Evolutionary conservation across 2,888 invertebrate genomes (phyloP).

Genomic region (Apoderus coryli): DNA sequence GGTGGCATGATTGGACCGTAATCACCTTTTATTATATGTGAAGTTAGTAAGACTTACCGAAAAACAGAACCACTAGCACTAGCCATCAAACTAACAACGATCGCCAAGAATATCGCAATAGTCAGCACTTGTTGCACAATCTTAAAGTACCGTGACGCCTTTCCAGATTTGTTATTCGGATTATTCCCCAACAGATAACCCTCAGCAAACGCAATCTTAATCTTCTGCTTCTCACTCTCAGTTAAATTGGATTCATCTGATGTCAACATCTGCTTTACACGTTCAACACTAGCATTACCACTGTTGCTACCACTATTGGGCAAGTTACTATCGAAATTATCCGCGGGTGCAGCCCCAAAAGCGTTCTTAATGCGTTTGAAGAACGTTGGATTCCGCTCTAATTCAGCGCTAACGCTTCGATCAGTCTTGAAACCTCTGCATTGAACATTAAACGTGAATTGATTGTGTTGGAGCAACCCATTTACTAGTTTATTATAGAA

Average conservation of each 20-base stretch:
- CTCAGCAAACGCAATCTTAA: constrained; percentile 84
- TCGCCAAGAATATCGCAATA: constrained; percentile 57
- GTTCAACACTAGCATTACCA: constrained; percentile 29
- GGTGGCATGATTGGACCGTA: too few species aligned
- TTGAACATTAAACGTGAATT: constrained; percentile 36
- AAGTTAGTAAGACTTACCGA: too few species aligned
- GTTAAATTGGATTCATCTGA: constrained; percentile 34
- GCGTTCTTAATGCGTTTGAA: constrained; percentile 49
- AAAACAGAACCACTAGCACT: constrained; percentile 60
- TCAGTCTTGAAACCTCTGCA: constrained; percentile 70
- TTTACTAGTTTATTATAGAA: constrained; percentile 26
- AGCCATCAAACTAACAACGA: constrained; percentile 59
- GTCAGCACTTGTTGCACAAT: constrained; percentile 61
- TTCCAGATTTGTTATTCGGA: constrained; percentile 32
- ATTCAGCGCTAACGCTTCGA: constrained; percentile 52
- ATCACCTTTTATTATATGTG: too few species aligned
- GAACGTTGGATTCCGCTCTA: constrained; percentile 55
- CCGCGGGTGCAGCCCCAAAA: constrained; percentile 26
- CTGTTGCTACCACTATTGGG: constrained; percentile 15
- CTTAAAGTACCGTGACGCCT: constrained; percentile 47
- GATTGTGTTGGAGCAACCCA: constrained; percentile 23
- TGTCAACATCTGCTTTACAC: constrained; percentile 37
- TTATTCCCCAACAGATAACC: constrained; percentile 64
- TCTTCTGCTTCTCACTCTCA: constrained; percentile 49
- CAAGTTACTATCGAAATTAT: constrained; percentile 18